Evolutionary conservation across 2,888 invertebrate genomes (phyloP), one percentile per base, ranked within the genome.

Genomic region (Ophioninae sp.): DNA sequence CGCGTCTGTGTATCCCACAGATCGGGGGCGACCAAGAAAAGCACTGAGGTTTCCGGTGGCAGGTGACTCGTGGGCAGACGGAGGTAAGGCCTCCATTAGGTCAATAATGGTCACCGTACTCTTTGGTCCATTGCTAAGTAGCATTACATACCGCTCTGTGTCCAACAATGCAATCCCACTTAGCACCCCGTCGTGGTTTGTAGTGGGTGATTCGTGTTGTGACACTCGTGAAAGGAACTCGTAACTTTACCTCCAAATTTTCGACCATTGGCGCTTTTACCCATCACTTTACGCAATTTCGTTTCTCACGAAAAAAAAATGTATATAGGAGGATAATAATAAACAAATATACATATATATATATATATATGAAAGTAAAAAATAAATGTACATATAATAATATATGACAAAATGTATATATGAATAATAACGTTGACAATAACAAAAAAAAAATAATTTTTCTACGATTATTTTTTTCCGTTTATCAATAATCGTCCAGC

Each of bases 121-220:
- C 61, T 69, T 69, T 50, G 76, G 82, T 78, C 80, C 82, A 74
- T 21, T 37, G n/a, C 61, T 72, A 80, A 70, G 72, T 62, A 65
- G 69, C 81, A 37, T 21, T 30, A 67, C 75, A 56, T 39, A 83
- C 68, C 64, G 23, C 80, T 72, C 0, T n/a, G 44, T 59, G 30
- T 73, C 37, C 57, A 73, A 78, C 81, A 86, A 88, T 86, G 87
- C 87, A 89, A 89, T 87, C 81, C 88, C 89, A 89, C 88, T 91
- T 89, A 89, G 89, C 89, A 89, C 89, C 91, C 91, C 79, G 89
- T 88, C 86, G 90, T 85, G 90, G 86, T 83, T 85, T 87, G 87
- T 89, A 90, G 91, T 89, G 89, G 91, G 89, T 89, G 83, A 77
- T 81, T 90, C 82, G 70, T 91, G 89, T 91, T 92, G 90, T 91